phyloP scores from a whole-genome alignment of 23 tunicate genomes.

The Pegea sp. region DNA sequence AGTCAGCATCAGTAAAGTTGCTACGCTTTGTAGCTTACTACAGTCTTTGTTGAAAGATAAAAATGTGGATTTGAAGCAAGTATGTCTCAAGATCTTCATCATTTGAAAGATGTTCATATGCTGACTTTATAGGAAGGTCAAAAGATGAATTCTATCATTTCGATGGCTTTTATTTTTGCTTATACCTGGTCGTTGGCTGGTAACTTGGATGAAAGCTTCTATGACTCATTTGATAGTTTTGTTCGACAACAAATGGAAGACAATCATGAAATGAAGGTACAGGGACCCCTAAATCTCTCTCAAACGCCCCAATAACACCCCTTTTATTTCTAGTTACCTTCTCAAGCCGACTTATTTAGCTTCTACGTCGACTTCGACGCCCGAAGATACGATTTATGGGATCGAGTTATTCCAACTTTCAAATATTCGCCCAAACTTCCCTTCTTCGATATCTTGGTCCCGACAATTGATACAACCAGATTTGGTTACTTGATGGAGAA shows the following conservation, averaged over 20 bases:
- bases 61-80: constrained; percentile 64
- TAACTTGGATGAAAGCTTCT: constrained; percentile 39
- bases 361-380: constrained; percentile 65
- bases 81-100: neutral
- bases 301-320: neutral
- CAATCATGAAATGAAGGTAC: constrained; percentile 75
- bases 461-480: constrained; percentile 91
- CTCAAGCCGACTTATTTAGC: constrained; percentile 72
- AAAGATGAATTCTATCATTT: constrained; percentile 33
- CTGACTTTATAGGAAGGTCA: constrained; percentile 17
- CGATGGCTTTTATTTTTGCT: constrained; percentile 59
- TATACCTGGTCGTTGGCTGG: constrained; percentile 94
- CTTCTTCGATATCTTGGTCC: constrained; percentile 98
- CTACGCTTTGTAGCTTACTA: constrained; percentile 65
- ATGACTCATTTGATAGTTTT: constrained; percentile 74
- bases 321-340: constrained; percentile 38
- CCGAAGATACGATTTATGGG: constrained; percentile 82
- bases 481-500: constrained; percentile 97
- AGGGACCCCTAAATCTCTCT: neutral
- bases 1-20: constrained; percentile 73
- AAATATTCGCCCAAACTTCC: constrained; percentile 59
- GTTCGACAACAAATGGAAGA: constrained; percentile 88
- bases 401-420: constrained; percentile 63
- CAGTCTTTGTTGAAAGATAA: constrained; percentile 68
- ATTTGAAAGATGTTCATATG: neutral